Evolutionary conservation across 2,888 invertebrate species (phyloP).

Genomic region (Atethmia centrago): DNA sequence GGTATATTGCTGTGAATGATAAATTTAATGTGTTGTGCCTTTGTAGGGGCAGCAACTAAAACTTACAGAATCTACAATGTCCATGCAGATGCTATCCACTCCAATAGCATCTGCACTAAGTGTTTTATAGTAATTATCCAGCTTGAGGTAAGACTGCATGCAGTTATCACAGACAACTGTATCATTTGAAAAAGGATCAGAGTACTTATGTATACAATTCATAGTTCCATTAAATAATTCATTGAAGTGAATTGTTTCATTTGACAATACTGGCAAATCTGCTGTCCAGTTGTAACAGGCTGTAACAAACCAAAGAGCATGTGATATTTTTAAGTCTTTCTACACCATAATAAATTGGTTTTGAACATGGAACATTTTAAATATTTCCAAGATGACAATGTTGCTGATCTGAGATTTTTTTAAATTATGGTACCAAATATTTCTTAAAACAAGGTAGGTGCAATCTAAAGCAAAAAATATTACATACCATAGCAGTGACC

Average conservation of each 20-base stretch:
- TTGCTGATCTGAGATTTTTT: no score
- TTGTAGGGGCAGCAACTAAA: background rate
- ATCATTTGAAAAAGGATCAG: constrained; percentile 73
- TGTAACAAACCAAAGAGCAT: constrained; percentile 72
- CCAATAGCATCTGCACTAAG: constrained; percentile 90
- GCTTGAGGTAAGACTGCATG: constrained; percentile 86
- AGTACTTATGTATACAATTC: constrained; percentile 81
- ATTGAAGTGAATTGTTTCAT: constrained; percentile 87
- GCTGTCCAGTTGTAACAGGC: constrained; percentile 90
- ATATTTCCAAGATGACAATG: background rate
- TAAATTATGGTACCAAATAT: no score
- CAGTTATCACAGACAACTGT: constrained; percentile 89
- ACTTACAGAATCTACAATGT: constrained; percentile 92
- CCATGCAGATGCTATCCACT: constrained; percentile 92
- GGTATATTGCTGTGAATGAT: background rate
- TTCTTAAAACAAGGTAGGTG: background rate
- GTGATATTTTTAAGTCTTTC: background rate
- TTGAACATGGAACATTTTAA: background rate
- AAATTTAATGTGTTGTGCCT: background rate
- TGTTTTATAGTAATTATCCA: constrained; percentile 91
- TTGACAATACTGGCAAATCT: constrained; percentile 83
- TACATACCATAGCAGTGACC: constrained; percentile 91
- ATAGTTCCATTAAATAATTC: constrained; percentile 84
- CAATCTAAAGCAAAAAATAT: background rate
- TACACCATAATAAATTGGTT: background rate